A percentile compares a stretch with the other conserved stretches of the same genome.
phyloP scores from a whole-genome alignment of 2,797 vertebrate species.

The Mergus octosetaceus region DNA sequence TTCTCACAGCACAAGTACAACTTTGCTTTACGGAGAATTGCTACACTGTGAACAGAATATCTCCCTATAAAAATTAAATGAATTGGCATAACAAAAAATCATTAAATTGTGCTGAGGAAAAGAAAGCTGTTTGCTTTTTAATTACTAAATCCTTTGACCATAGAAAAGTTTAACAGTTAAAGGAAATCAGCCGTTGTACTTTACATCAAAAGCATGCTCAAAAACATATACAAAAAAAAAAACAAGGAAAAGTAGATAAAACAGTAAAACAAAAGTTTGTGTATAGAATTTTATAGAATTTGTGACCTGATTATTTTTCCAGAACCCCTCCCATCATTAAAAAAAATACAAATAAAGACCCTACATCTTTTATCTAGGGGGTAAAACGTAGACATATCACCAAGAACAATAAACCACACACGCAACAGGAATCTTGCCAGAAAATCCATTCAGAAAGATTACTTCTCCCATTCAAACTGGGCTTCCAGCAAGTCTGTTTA shows the following conservation, averaged over 20 bases:
- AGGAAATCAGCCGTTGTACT: background rate
- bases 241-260: background rate
- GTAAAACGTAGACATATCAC: background rate
- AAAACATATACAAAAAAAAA: background rate
- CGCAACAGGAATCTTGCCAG: constrained; percentile 45
- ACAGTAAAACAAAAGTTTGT: background rate
- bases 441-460: constrained; percentile 56
- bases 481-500: constrained; percentile 14
- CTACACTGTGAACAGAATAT: background rate
- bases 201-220: background rate
- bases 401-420: constrained; percentile 59
- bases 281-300: constrained; percentile 5
- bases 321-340: background rate
- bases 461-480: constrained; percentile 27
- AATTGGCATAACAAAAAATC: background rate
- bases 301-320: background rate
- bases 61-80: background rate
- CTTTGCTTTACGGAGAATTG: background rate
- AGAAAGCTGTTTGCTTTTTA: background rate
- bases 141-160: background rate
- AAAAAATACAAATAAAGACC: background rate
- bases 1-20: background rate
- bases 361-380: background rate
- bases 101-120: background rate
- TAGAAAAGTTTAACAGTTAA: background rate